These are phyloP conservation scores for Narcine bancroftii DNA, from an alignment of 2,113 vertebrate genomes.

Conservation along the genomic window DNA sequence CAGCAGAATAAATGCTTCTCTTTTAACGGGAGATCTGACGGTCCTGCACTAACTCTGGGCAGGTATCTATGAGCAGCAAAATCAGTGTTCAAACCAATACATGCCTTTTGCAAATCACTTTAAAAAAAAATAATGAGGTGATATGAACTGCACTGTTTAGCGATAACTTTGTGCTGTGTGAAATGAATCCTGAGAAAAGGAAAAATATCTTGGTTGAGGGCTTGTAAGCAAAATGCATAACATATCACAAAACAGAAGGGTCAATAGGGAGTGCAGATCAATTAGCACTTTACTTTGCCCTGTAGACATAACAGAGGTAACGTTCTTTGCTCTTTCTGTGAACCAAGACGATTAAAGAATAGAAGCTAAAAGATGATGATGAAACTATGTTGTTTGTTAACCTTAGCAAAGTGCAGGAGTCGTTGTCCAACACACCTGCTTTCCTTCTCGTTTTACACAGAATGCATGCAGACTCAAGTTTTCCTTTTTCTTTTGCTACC, in stretches of 20 bases:
- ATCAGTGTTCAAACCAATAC: not conserved
- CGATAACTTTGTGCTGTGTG: not conserved
- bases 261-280: slow-evolving; percentile 20
- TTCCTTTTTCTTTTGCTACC: not conserved
- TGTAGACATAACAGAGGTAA: slow-evolving; percentile 21
- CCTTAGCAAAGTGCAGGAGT: not conserved
- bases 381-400: not conserved
- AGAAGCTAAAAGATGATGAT: not conserved
- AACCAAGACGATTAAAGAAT: not conserved
- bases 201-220: not conserved
- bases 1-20: not conserved
- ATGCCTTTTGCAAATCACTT: not conserved
- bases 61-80: not conserved
- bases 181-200: slow-evolving; percentile 12
- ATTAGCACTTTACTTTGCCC: slow-evolving; percentile 9
- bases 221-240: slow-evolving; percentile 1
- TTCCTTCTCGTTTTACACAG: slow-evolving; percentile 23
- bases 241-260: slow-evolving; percentile 3
- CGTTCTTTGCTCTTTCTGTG: slow-evolving; percentile 14
- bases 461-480: not conserved
- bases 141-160: not conserved
- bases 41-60: not conserved
- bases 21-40: not conserved
- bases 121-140: not conserved
- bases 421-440: not conserved